Percentiles rank a stretch among this genome's conserved stretches.
These are phyloP conservation scores for Halocynthia roretzi DNA, from an alignment of 23 tunicate genomes.

Conservation along the genomic window DNA sequence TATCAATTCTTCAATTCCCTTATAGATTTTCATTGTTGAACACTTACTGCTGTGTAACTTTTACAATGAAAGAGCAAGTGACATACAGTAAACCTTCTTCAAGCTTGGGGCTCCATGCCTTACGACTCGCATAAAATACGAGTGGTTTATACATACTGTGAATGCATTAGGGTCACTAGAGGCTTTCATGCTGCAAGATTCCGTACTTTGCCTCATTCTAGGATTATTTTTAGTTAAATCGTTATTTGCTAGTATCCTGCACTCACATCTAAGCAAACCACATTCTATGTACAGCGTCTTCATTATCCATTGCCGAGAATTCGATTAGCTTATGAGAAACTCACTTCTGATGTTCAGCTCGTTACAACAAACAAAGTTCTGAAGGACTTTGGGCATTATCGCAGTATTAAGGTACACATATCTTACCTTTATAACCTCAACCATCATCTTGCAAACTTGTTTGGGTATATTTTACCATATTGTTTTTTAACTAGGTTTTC, in stretches of 20 bases:
- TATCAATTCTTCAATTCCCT: too few relatives aligned
- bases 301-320: slow-evolving; percentile 29
- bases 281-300: slow-evolving; percentile 14
- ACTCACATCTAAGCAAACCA: too few relatives aligned
- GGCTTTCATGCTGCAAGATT: not conserved
- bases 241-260: not conserved
- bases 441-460: not conserved
- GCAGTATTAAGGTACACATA: slow-evolving; percentile 46
- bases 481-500: slow-evolving; percentile 15
- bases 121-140: slow-evolving; percentile 30
- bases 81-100: too few relatives aligned
- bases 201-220: not conserved
- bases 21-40: too few relatives aligned
- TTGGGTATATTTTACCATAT: not conserved
- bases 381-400: slow-evolving; percentile 46
- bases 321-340: slow-evolving; percentile 58
- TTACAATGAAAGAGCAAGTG: too few relatives aligned
- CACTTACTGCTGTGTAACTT: too few relatives aligned
- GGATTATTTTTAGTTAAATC: not conserved
- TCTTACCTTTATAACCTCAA: not conserved
- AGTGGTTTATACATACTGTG: slow-evolving; percentile 4
- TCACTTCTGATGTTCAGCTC: slow-evolving; percentile 35
- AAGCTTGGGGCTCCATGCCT: too few relatives aligned
- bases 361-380: slow-evolving; percentile 24
- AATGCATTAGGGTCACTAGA: not conserved